Evolutionary conservation across 1,140 invertebrate genomes (phyloP).

Genomic region (Archivesica marissinica): DNA sequence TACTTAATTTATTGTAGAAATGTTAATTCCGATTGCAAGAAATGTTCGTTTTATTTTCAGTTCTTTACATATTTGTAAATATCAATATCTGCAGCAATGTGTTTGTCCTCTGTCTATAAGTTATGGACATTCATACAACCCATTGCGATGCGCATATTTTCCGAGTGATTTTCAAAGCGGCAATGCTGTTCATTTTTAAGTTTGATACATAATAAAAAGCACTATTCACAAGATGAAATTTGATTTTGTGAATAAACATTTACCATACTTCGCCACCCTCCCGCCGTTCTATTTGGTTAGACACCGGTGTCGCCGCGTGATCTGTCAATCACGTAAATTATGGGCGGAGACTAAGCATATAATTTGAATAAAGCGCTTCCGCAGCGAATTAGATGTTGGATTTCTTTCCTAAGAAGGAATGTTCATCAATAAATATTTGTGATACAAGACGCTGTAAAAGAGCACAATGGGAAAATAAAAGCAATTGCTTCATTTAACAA

Average conservation of each 20-base stretch:
- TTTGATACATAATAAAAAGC: constrained; percentile 13
- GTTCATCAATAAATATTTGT: constrained; percentile 57
- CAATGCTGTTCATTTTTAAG: constrained; percentile 20
- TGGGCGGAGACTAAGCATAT: constrained; percentile 32
- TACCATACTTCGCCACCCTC: constrained; percentile 46
- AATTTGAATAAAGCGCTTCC: constrained; percentile 27
- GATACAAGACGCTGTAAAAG: constrained; percentile 44
- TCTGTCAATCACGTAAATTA: constrained; percentile 20
- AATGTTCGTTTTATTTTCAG: no score
- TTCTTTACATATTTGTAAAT: no score
- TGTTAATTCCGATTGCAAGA: no score
- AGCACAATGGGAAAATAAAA: constrained; percentile 32
- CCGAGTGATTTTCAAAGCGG: constrained; percentile 38
- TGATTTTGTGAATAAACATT: constrained; percentile 65
- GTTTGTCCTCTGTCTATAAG: no score
- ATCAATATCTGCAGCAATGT: no score
- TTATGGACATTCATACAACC: no score
- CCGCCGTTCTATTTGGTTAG: constrained; percentile 59
- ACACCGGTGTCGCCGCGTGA: constrained; percentile 17
- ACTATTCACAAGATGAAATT: constrained; percentile 45
- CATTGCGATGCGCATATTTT: no score
- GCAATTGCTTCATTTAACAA: constrained; percentile 32
- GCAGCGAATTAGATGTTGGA: constrained; percentile 27
- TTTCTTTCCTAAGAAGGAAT: constrained; percentile 27
- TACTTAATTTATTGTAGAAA: no score